Evolutionary conservation across 1,140 invertebrate genomes (phyloP).

Genomic region (Drosophila parvula): DNA sequence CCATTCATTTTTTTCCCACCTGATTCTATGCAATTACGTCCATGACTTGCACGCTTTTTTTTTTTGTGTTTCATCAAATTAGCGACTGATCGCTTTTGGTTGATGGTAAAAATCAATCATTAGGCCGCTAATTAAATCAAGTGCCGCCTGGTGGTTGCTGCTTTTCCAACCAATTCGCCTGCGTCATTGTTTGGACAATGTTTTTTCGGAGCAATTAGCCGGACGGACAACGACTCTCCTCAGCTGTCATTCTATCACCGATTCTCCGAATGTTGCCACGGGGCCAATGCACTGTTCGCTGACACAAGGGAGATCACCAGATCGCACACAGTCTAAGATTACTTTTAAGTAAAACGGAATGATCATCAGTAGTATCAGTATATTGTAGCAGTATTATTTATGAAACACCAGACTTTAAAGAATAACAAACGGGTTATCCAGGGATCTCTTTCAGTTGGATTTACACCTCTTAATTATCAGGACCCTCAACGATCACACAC

Average conservation of each 20-base stretch:
- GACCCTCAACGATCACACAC: neutral
- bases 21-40: constrained; percentile 72
- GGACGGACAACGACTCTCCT: neutral
- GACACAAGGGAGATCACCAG: neutral
- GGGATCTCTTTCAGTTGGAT: neutral
- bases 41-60: constrained; percentile 57
- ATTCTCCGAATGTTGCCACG: constrained; percentile 6
- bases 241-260: neutral
- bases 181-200: constrained; percentile 77
- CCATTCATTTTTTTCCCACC: constrained; percentile 14
- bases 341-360: neutral
- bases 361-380: too few species aligned
- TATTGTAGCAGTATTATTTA: too few species aligned
- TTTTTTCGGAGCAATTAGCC: constrained; percentile 74
- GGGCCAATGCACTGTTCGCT: constrained; percentile 41
- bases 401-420: neutral
- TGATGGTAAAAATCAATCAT: constrained; percentile 45
- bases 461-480: neutral
- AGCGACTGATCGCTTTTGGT: constrained; percentile 40
- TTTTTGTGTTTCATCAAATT: constrained; percentile 44
- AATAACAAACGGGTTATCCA: too few species aligned
- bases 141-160: constrained; percentile 37
- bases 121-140: constrained; percentile 78
- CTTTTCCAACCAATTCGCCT: constrained; percentile 38
- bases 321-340: too few species aligned